Conservation (phyloP, 2,113 vertebrate species). For the Callopanchax toddi region DNA sequence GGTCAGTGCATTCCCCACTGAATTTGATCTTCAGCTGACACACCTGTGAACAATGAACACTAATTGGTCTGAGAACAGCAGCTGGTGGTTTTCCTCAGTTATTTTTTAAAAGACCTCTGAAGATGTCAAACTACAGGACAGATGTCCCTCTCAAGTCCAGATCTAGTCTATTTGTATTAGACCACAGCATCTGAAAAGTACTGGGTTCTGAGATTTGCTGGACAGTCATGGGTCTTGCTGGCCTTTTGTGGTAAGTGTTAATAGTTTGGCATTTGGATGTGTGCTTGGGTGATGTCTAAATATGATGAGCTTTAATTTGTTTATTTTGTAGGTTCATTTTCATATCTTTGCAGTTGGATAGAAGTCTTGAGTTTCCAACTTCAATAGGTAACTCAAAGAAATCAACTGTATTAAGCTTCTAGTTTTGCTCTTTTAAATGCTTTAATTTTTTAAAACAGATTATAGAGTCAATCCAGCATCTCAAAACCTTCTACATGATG, state of each 20-base stretch:
- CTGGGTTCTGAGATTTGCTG: not conserved
- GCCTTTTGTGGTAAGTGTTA: conserved; percentile 19
- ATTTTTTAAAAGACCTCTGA: conserved; percentile 22
- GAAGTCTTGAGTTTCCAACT: not conserved
- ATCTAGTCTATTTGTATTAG: not conserved
- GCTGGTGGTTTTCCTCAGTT: conserved; percentile 20
- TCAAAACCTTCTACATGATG: not conserved
- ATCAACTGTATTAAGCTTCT: too few species aligned
- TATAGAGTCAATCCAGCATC: not conserved
- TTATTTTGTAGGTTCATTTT: conserved; percentile 38
- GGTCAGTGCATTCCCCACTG: too few species aligned
- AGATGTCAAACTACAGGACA: not conserved
- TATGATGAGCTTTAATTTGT: too few species aligned
- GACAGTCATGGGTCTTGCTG: conserved; percentile 43
- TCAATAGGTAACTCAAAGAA: conserved; percentile 17
- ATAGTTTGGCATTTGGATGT: not conserved
- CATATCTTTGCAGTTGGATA: conserved; percentile 28
- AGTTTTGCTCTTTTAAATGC: not conserved
- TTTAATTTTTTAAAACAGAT: conserved; percentile 2
- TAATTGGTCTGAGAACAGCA: conserved; percentile 43
- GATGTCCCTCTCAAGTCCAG: not conserved
- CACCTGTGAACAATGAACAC: conserved; percentile 24
- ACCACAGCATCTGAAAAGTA: conserved; percentile 4
- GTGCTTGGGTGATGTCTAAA: too few species aligned
- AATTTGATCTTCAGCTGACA: conserved; percentile 16